phyloP scores from a whole-genome alignment of 2,113 vertebrate genomes.

The Sapayoa aenigma region DNA sequence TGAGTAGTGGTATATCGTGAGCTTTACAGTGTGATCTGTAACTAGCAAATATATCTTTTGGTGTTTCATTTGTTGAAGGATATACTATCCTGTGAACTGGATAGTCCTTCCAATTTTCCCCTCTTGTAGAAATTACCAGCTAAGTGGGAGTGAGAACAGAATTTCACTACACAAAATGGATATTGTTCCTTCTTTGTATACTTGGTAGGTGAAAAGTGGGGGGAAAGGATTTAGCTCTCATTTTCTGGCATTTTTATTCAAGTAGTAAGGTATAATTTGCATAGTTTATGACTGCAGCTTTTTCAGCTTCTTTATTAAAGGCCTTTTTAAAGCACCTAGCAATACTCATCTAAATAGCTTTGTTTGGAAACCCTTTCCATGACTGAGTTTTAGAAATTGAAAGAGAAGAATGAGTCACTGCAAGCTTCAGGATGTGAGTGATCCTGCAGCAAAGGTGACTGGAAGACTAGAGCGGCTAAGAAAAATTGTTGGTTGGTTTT shows the following conservation, averaged over 20 bases:
- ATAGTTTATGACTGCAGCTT: constrained; percentile 27
- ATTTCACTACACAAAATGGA: background rate
- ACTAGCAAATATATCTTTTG: constrained; percentile 13
- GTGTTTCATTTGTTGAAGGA: constrained; percentile 12
- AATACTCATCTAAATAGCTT: constrained; percentile 11
- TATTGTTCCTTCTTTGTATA: constrained; percentile 6
- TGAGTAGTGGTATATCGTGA: background rate
- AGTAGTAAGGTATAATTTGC: constrained; percentile 39
- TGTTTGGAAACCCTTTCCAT: constrained; percentile 30
- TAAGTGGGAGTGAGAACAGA: background rate
- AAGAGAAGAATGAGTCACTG: constrained; percentile 9
- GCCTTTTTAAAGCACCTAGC: constrained; percentile 17
- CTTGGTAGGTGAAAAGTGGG: background rate
- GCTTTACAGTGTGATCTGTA: constrained; percentile 34
- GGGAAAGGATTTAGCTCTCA: background rate
- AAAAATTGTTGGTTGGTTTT: background rate
- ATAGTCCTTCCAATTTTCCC: constrained; percentile 16
- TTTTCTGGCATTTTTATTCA: constrained; percentile 28
- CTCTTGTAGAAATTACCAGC: background rate
- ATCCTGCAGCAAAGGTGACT: background rate
- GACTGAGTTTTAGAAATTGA: background rate
- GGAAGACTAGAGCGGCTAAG: background rate
- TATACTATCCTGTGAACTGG: constrained; percentile 33
- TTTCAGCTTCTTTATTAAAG: constrained; percentile 46
- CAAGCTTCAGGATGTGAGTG: background rate